Percentiles rank a stretch among this genome's conserved stretches.
Evolutionary conservation across 2,888 invertebrate species (phyloP).

Genomic region (Tiphia femorata): DNA sequence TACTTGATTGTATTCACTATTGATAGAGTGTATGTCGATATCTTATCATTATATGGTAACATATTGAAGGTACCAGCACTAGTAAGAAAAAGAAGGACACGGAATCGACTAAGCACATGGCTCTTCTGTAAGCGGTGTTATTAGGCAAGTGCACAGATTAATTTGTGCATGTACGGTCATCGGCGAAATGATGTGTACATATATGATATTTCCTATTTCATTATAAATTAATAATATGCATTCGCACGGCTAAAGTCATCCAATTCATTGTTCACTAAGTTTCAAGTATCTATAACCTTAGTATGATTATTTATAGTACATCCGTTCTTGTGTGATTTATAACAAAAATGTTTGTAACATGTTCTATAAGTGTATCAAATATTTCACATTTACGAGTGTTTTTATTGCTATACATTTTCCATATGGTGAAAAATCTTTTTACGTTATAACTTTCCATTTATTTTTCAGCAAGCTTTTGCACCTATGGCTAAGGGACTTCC

Average conservation of each 20-base stretch:
- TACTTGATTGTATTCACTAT: background rate
- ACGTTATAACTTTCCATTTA: background rate
- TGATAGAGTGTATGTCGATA: conserved; percentile 3
- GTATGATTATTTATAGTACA: conserved; percentile 20
- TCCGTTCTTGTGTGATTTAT: conserved; percentile 15
- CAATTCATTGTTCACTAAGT: conserved; percentile 23
- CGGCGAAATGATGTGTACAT: conserved; percentile 21
- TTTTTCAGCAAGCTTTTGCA: conserved; percentile 57
- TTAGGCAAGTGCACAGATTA: conserved; percentile 61
- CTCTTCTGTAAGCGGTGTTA: conserved; percentile 63
- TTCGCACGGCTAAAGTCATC: conserved; percentile 11
- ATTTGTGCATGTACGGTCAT: conserved; percentile 54
- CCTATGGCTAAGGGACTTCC: conserved; percentile 62
- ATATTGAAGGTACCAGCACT: conserved; percentile 59
- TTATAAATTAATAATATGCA: conserved; percentile 24
- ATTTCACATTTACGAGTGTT: conserved; percentile 2
- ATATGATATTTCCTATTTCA: conserved; percentile 13
- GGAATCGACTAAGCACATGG: conserved; percentile 61
- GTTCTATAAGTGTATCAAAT: background rate
- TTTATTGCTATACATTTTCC: background rate
- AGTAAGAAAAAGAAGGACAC: conserved; percentile 58
- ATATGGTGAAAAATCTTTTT: background rate
- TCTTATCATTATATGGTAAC: conserved; percentile 38
- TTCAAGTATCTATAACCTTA: conserved; percentile 24
- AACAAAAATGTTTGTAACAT: background rate